A percentile compares a stretch with the other conserved stretches of the same genome.
Evolutionary conservation across 2,888 invertebrate species (phyloP).

Genomic region (Euclidia mi): DNA sequence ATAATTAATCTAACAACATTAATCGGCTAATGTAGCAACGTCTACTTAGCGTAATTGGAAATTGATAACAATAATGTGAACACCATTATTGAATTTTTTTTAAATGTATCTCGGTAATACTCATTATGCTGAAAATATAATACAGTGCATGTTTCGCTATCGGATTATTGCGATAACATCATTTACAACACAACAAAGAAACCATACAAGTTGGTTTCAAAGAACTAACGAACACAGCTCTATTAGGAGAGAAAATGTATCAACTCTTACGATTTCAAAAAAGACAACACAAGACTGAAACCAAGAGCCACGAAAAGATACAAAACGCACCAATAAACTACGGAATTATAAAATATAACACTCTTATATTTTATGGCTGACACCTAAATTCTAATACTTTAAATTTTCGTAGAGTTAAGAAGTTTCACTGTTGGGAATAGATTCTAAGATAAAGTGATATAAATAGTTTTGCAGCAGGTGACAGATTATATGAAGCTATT

Average conservation of each 20-base stretch:
- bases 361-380: conserved; percentile 28
- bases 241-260: conserved; percentile 6
- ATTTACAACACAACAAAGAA: no score
- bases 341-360: conserved; percentile 14
- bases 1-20: no score
- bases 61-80: background rate
- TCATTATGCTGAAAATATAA: background rate
- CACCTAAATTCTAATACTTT: conserved; percentile 28
- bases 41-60: no score
- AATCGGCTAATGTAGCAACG: no score
- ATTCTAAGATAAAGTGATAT: conserved; percentile 30
- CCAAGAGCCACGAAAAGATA: conserved; percentile 4
- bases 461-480: conserved; percentile 20
- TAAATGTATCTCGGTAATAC: no score
- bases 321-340: conserved; percentile 15
- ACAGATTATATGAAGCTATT: conserved; percentile 12
- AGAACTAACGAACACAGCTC: conserved; percentile 1
- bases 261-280: background rate
- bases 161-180: conserved; percentile 2
- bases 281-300: background rate
- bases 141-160: background rate
- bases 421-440: conserved; percentile 28
- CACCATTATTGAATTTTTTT: background rate
- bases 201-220: background rate
- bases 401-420: conserved; percentile 30